These are phyloP conservation scores for Achlya flavicornis DNA, from an alignment of 2,888 invertebrate genomes.

Conservation along the genomic window DNA sequence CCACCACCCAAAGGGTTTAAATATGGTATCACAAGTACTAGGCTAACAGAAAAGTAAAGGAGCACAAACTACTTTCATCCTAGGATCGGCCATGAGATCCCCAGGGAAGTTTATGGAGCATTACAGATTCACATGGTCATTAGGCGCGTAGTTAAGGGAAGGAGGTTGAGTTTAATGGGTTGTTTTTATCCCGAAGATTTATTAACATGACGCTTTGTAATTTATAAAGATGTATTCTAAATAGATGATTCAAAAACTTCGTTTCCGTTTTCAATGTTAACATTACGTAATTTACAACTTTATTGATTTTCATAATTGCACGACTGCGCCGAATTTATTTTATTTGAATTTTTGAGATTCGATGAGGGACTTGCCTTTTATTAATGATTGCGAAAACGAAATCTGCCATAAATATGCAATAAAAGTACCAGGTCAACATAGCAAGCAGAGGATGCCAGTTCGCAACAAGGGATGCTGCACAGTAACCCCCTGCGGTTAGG, in stretches of 20 bases:
- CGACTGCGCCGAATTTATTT: too few relatives aligned
- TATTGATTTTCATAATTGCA: background rate
- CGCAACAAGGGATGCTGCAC: slow-evolving; percentile 75
- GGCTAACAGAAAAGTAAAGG: slow-evolving; percentile 43
- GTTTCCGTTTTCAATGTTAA: background rate
- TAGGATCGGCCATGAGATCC: slow-evolving; percentile 33
- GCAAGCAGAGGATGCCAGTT: slow-evolving; percentile 58
- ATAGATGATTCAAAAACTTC: too few relatives aligned
- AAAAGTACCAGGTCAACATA: slow-evolving; percentile 76
- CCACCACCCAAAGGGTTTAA: slow-evolving; percentile 46
- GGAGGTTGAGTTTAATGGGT: slow-evolving; percentile 34
- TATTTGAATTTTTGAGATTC: too few relatives aligned
- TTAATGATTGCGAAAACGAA: slow-evolving; percentile 65
- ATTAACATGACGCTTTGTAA: background rate
- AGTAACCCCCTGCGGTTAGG: slow-evolving; percentile 64
- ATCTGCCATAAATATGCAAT: slow-evolving; percentile 77
- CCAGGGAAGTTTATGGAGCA: slow-evolving; percentile 45
- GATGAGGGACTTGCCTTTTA: slow-evolving; percentile 4
- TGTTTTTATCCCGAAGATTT: background rate
- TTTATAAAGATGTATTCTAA: background rate
- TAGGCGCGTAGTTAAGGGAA: slow-evolving; percentile 51
- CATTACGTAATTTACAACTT: background rate
- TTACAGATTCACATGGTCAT: slow-evolving; percentile 63
- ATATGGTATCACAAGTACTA: slow-evolving; percentile 49
- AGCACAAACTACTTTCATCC: slow-evolving; percentile 29